These are phyloP conservation scores for Odontophorus gujanensis DNA, from an alignment of 2,113 vertebrate genomes.

Conservation along the genomic window DNA sequence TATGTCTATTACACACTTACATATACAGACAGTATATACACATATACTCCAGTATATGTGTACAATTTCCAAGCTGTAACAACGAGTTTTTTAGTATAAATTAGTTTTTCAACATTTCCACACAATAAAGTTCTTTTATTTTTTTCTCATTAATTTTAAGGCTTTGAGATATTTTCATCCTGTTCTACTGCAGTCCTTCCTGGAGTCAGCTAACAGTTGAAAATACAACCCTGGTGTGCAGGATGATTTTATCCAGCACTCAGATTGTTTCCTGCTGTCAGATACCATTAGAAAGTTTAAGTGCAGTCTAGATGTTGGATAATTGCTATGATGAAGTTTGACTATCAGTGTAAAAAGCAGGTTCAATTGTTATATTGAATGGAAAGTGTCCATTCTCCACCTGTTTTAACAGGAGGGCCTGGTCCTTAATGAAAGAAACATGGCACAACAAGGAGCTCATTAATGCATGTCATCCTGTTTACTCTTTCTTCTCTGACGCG, in stretches of 20 bases:
- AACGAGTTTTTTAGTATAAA: neutral
- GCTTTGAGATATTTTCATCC: neutral
- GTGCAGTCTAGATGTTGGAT: neutral
- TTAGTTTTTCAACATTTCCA: neutral
- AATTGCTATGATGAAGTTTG: constrained; percentile 3
- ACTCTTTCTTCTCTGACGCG: neutral
- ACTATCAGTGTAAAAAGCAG: neutral
- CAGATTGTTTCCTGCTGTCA: neutral
- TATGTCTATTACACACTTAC: neutral
- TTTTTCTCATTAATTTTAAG: neutral
- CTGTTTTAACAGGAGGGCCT: neutral
- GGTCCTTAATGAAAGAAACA: neutral
- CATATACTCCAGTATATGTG: neutral
- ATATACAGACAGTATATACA: neutral
- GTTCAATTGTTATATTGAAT: neutral
- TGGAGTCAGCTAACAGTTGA: neutral
- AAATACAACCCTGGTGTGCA: neutral
- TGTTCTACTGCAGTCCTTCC: neutral
- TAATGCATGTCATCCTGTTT: neutral
- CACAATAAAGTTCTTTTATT: neutral
- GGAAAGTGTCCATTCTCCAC: neutral
- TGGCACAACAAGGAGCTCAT: neutral
- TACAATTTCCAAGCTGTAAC: neutral
- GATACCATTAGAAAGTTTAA: neutral
- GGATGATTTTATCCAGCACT: neutral